phyloP scores from a whole-genome alignment of 2,113 vertebrate genomes.

The Microtus montanus region DNA sequence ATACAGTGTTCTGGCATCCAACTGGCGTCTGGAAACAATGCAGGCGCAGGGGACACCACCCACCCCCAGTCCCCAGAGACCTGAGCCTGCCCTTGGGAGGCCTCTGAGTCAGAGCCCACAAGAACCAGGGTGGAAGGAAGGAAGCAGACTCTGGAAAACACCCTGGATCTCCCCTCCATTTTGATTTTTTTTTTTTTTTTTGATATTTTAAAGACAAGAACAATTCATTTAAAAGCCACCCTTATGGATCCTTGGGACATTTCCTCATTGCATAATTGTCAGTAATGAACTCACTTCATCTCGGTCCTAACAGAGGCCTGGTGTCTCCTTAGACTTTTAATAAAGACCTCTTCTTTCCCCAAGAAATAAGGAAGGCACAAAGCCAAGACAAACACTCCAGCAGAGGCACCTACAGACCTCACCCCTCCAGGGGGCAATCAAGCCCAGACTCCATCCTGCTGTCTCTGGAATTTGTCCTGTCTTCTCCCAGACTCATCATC shows the following conservation, averaged over 20 bases:
- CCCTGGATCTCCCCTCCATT: background rate
- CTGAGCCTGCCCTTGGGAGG: background rate
- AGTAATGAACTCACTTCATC: background rate
- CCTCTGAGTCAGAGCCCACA: background rate
- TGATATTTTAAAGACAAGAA: background rate
- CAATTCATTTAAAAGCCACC: background rate
- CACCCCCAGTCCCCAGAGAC: background rate
- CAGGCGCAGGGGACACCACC: background rate
- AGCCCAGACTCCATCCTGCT: background rate
- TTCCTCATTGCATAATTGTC: background rate
- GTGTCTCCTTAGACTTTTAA: background rate
- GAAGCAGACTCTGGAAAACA: background rate
- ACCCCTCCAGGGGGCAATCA: background rate
- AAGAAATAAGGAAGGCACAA: background rate
- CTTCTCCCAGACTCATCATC: background rate
- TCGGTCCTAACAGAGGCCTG: background rate
- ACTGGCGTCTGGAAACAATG: background rate
- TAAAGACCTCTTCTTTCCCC: constrained; percentile 2
- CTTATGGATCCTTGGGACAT: background rate
- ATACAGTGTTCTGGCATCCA: constrained; percentile 16
- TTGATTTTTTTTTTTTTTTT: background rate
- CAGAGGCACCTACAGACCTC: background rate
- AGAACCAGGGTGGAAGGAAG: background rate
- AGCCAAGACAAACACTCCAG: constrained; percentile 35
- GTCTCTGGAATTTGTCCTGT: background rate